Percentiles rank a stretch among this genome's conserved stretches.
phyloP scores from a whole-genome alignment of 2,797 vertebrate species.

The Taeniopygia guttata region DNA sequence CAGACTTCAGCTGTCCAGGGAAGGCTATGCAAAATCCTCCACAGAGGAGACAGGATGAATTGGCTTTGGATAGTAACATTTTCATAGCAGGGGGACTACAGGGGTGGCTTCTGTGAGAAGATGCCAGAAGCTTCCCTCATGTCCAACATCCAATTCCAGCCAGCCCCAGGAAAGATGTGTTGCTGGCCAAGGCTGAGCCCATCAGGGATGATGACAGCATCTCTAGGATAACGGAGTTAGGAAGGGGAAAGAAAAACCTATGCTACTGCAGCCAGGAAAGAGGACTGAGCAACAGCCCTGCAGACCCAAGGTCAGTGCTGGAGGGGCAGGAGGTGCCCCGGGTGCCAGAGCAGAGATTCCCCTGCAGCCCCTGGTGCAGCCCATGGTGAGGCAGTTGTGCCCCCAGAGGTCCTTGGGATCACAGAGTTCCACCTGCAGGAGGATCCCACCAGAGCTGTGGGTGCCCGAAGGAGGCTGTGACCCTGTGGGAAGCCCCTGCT shows the following conservation, averaged over 20 bases:
- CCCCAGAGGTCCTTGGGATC: neutral
- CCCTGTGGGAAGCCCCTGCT: fast-evolving
- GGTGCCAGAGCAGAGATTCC: neutral
- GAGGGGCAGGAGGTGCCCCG: neutral
- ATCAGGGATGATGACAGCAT: neutral
- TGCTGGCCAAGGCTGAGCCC: fast-evolving
- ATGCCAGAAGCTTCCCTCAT: neutral
- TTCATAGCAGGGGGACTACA: neutral
- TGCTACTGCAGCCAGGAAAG: neutral
- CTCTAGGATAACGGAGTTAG: neutral
- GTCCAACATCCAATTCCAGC: neutral
- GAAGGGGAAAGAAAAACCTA: neutral
- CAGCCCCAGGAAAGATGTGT: neutral
- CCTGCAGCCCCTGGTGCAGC: neutral
- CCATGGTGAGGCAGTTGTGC: neutral
- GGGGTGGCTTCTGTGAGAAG: neutral
- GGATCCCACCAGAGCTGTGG: neutral
- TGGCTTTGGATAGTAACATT: neutral
- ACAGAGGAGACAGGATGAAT: neutral
- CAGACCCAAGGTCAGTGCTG: neutral
- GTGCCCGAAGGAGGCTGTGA: neutral
- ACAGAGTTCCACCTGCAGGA: neutral
- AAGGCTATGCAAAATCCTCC: neutral
- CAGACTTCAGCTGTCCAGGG: neutral
- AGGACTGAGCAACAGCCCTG: neutral